Conservation (phyloP, 2,113 vertebrate genomes). For the Dipodomys spectabilis region DNA sequence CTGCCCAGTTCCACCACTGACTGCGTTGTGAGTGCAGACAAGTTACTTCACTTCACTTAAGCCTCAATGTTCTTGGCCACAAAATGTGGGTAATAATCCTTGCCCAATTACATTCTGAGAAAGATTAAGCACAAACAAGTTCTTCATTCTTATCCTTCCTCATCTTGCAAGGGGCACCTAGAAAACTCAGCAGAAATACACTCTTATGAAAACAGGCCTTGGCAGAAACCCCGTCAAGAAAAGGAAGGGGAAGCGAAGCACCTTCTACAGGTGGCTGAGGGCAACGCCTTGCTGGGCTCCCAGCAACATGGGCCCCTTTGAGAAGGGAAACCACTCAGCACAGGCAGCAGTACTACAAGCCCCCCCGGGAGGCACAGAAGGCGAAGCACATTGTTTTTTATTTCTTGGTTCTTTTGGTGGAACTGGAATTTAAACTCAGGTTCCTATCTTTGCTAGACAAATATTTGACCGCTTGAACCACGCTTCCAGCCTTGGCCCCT, state of each 20-base stretch:
- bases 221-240: background rate
- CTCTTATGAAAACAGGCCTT: background rate
- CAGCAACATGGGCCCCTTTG: background rate
- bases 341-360: background rate
- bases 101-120: background rate
- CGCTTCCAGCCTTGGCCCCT: too few species aligned
- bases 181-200: conserved; percentile 20
- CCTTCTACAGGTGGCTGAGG: background rate
- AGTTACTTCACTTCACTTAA: conserved; percentile 42
- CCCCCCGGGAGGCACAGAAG: background rate
- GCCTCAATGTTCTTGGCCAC: conserved; percentile 39
- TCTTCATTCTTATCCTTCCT: background rate
- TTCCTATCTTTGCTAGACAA: too few species aligned
- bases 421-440: too few species aligned
- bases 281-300: background rate
- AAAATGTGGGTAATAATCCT: conserved; percentile 36
- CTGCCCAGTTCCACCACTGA: background rate
- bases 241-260: background rate
- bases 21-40: background rate
- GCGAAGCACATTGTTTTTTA: too few species aligned
- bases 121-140: conserved; percentile 41
- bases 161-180: background rate
- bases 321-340: background rate
- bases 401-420: background rate
- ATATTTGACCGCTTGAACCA: too few species aligned